Conservation (phyloP, 2,113 vertebrate genomes). For the Candoia aspera region DNA sequence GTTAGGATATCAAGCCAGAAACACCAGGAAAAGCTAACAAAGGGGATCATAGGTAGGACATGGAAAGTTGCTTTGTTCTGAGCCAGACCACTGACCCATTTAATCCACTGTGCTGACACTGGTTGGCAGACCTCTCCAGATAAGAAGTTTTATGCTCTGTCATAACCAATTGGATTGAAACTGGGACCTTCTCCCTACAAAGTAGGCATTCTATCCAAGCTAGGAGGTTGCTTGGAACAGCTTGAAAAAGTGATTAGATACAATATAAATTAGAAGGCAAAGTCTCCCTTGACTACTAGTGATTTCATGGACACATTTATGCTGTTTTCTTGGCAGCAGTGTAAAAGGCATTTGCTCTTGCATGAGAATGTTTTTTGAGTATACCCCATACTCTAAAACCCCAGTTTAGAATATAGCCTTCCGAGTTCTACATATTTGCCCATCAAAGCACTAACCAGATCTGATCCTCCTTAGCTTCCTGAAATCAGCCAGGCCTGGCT, state of each 20-base stretch:
- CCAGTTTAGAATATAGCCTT: neutral
- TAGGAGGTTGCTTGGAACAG: neutral
- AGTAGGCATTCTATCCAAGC: neutral
- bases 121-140: neutral
- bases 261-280: neutral
- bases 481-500: neutral
- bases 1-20: neutral
- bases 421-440: neutral
- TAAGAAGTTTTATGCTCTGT: neutral
- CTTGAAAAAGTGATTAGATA: neutral
- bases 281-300: neutral
- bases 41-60: neutral
- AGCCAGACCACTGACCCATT: neutral
- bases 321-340: neutral
- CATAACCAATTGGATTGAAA: neutral
- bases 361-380: neutral
- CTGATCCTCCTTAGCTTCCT: neutral
- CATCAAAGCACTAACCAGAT: neutral
- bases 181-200: neutral
- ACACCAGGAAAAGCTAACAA: neutral
- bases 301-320: neutral
- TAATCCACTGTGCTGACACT: neutral
- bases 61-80: neutral
- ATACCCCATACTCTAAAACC: neutral
- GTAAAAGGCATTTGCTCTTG: neutral